Evolutionary conservation across 2,888 invertebrate genomes (phyloP), one percentile per base, ranked within the genome.

Genomic region (Allygus modestus): DNA sequence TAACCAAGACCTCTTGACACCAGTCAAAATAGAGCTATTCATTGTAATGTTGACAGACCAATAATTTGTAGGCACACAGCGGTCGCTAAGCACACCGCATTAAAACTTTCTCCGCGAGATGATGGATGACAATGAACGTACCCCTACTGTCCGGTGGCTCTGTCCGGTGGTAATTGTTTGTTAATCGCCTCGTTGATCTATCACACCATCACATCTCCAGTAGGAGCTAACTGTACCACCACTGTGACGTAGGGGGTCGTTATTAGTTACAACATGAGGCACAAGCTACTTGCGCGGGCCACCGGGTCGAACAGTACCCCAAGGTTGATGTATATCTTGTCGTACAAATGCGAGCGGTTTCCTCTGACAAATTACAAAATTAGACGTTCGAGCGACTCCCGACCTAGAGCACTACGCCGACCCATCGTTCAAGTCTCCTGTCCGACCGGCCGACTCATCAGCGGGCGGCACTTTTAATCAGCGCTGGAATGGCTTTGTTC

Each of bases 311-410:
- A 1, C 15, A 17, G 46, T 46, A 15, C 46, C 23, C 54, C 4
- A 23, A 46, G 11, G 54, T 54, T 54, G 54, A 51, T 51, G 9
- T 51, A 51, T 51, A 17, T 5, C 1, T 15, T 54, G 2, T 23
- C 23, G 20, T 51, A 54, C 54, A 54, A 20, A 54, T 54, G 54
- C 54, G 54, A 20, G 54, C 54, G 20, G 4, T 54, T 54, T 54
- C 20, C 23, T 7, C 31, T 65, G 65, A 65, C 65, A 65, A 65
- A 65, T 65, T 65, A 65, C 65, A 65, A 65, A 65, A 65, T 65
- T 65, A 65, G 65, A 65, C 65, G 31, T 65, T 65, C 17, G 20
- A 11, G 54, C 58, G n/a, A 31, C 65, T 65, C 28, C 65, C 65
- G 65, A 65, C 65, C 65, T 65, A 65, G 28, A 15, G 15, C 58